phyloP scores from a whole-genome alignment of 2,113 vertebrate genomes.

The Camelus dromedarius region DNA sequence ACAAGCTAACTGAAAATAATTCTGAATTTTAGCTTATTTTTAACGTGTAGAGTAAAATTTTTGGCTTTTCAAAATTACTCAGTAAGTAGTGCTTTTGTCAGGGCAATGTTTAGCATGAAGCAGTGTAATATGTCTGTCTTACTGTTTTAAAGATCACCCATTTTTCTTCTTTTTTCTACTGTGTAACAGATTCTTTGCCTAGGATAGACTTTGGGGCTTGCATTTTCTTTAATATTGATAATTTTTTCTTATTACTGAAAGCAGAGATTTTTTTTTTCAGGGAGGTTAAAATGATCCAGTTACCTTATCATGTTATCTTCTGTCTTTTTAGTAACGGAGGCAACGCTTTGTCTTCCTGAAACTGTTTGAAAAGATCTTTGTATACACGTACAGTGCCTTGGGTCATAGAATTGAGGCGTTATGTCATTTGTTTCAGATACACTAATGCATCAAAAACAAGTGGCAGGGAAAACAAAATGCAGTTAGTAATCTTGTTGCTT shows the following conservation, averaged over 20 bases:
- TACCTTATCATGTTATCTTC: neutral
- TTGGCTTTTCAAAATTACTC: slow-evolving; percentile 31
- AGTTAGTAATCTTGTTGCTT: slow-evolving; percentile 83
- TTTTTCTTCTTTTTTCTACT: neutral
- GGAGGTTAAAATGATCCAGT: slow-evolving; percentile 29
- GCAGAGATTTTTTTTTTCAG: neutral
- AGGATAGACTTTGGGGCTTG: neutral
- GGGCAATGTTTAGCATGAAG: neutral
- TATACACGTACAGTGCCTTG: neutral
- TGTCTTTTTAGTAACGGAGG: slow-evolving; percentile 29
- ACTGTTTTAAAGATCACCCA: neutral
- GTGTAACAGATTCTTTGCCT: slow-evolving; percentile 5
- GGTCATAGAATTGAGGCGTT: neutral
- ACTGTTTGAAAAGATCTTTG: neutral
- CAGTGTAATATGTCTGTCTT: neutral
- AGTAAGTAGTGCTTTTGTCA: neutral
- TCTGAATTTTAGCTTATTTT: slow-evolving; percentile 44
- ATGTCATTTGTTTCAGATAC: slow-evolving; percentile 38
- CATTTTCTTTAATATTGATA: slow-evolving; percentile 3
- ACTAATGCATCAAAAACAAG: slow-evolving; percentile 73
- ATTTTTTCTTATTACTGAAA: slow-evolving; percentile 4
- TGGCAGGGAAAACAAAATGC: slow-evolving; percentile 74
- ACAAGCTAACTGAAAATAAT: slow-evolving; percentile 23
- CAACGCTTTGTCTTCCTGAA: neutral
- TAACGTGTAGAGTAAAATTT: slow-evolving; percentile 32